Percentiles rank a stretch among this genome's conserved stretches.
These are phyloP conservation scores for Prionace glauca DNA, from an alignment of 2,797 vertebrate species.

Conservation along the genomic window DNA sequence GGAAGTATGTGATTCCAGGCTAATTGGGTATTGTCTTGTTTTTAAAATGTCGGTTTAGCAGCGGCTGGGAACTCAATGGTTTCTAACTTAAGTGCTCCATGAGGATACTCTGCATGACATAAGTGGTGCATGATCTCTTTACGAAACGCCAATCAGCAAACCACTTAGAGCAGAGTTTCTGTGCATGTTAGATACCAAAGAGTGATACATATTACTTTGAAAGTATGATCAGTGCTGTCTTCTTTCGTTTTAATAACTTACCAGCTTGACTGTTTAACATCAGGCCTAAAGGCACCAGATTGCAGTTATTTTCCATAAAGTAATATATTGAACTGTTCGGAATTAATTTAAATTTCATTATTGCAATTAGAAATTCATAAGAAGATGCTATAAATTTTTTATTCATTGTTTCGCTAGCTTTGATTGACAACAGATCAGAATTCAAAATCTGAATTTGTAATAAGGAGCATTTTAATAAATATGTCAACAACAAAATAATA, in stretches of 20 bases:
- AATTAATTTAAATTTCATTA: slow-evolving; percentile 48
- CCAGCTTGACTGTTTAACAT: slow-evolving; percentile 44
- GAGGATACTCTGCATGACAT: background rate
- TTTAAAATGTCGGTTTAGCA: background rate
- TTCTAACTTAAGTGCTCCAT: too few species aligned
- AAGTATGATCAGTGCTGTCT: background rate
- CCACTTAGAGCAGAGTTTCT: background rate
- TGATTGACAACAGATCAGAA: slow-evolving; percentile 2
- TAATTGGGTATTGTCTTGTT: background rate
- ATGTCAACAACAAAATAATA: background rate
- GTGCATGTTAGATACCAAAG: background rate
- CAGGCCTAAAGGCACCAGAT: slow-evolving; percentile 42
- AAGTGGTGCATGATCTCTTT: background rate
- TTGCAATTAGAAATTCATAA: slow-evolving; percentile 43
- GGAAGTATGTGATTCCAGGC: background rate
- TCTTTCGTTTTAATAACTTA: slow-evolving; percentile 41
- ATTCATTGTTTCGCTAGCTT: slow-evolving; percentile 43
- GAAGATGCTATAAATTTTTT: slow-evolving; percentile 42
- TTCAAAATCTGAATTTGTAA: background rate
- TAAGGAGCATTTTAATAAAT: background rate
- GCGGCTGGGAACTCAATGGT: background rate
- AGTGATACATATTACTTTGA: background rate
- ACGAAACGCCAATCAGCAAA: background rate
- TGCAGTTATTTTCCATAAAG: slow-evolving; percentile 46
- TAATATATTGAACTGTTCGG: slow-evolving; percentile 44